These are phyloP conservation scores for Acanthacorydalis orientalis DNA, from an alignment of 2,888 invertebrate genomes.

Conservation along the genomic window DNA sequence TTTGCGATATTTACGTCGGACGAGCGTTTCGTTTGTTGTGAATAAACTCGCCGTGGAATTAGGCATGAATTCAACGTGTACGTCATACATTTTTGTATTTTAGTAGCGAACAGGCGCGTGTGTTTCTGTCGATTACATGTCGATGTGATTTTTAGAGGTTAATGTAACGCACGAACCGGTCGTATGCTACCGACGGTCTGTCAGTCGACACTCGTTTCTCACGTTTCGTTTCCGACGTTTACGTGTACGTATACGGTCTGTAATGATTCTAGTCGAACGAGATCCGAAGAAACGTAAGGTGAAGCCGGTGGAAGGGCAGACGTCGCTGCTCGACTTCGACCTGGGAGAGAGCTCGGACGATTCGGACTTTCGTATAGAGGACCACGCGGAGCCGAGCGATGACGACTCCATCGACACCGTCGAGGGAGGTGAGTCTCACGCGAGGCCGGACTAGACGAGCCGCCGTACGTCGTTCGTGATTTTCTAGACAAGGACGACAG, in stretches of 20 bases:
- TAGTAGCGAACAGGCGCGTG: neutral
- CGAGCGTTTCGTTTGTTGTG: neutral
- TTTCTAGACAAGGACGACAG: slow-evolving; percentile 1
- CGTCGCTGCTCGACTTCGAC: slow-evolving; percentile 66
- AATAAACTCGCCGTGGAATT: neutral
- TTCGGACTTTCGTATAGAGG: slow-evolving; percentile 84
- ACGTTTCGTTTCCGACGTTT: neutral
- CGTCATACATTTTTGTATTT: neutral
- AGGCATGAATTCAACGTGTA: slow-evolving; percentile 1
- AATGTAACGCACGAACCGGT: no score
- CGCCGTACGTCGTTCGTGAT: no score
- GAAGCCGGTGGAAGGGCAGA: slow-evolving; percentile 59
- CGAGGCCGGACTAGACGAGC: neutral
- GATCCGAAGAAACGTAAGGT: slow-evolving; percentile 68
- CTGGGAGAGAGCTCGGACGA: slow-evolving; percentile 86
- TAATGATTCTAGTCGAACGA: slow-evolving; percentile 32
- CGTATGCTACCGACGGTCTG: neutral
- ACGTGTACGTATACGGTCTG: neutral
- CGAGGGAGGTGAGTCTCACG: slow-evolving; percentile 32
- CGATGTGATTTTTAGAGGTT: no score
- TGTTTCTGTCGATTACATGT: neutral
- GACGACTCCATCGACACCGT: slow-evolving; percentile 58
- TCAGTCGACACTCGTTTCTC: neutral
- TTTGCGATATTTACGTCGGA: neutral
- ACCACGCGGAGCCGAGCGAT: slow-evolving; percentile 63